phyloP scores from a whole-genome alignment of 2,888 invertebrate genomes.

The Cyclophora albipunctata region DNA sequence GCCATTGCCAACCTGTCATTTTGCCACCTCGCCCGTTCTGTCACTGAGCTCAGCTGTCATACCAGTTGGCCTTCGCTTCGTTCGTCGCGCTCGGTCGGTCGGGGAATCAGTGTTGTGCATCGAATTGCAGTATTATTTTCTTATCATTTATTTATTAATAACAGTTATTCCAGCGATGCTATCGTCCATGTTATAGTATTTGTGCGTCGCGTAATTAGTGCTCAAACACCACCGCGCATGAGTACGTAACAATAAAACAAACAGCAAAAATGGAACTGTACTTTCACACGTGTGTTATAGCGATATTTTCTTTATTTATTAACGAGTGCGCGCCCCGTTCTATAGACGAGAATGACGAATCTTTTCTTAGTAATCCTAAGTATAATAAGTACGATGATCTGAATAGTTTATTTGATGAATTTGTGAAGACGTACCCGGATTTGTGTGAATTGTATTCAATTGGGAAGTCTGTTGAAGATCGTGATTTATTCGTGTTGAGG shows the following conservation, averaged over 20 bases:
- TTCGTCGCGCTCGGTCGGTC: no score
- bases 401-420: constrained; percentile 76
- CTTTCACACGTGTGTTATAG: constrained; percentile 40
- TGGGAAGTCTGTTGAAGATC: constrained; percentile 88
- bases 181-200: no score
- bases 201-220: no score
- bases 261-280: constrained; percentile 37
- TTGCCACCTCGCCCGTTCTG: no score
- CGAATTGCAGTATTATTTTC: no score
- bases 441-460: constrained; percentile 82
- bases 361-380: constrained; percentile 73
- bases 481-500: constrained; percentile 88
- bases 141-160: no score
- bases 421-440: constrained; percentile 79
- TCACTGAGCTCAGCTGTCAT: no score
- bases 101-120: no score
- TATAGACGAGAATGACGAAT: constrained; percentile 58
- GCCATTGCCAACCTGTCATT: no score
- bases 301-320: constrained; percentile 49
- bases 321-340: constrained; percentile 46
- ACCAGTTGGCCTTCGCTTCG: no score
- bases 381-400: constrained; percentile 85
- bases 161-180: no score
- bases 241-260: constrained; percentile 1
- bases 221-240: no score